These are phyloP conservation scores for Drosophila kurseongensis DNA, from an alignment of 1,140 invertebrate species.

Conservation along the genomic window DNA sequence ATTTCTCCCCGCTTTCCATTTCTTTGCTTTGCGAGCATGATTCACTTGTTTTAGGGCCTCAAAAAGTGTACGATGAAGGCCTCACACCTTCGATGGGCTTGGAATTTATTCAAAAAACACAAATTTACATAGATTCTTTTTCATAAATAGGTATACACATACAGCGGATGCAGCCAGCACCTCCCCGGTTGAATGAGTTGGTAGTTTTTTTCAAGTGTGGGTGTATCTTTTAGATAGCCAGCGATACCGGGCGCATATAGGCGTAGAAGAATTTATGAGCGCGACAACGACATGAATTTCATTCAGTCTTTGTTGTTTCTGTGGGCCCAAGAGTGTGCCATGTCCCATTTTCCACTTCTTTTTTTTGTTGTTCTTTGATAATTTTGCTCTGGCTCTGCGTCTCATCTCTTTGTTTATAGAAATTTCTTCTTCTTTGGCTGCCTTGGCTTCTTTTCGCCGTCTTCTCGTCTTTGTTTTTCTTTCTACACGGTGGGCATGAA, in stretches of 20 bases:
- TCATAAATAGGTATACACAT: conserved; percentile 13
- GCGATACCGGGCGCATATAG: conserved; percentile 33
- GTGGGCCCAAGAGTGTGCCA: conserved; percentile 47
- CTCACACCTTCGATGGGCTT: conserved; percentile 42
- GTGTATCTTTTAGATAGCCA: conserved; percentile 50
- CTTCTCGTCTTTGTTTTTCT: conserved; percentile 34
- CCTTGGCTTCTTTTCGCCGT: conserved; percentile 34
- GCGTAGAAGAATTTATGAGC: conserved; percentile 55
- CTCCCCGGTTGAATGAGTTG: conserved; percentile 49
- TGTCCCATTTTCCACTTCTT: conserved; percentile 51
- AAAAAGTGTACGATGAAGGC: conserved; percentile 23
- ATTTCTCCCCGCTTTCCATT: conserved; percentile 47
- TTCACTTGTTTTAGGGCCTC: conserved; percentile 35
- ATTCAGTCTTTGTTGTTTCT: conserved; percentile 52
- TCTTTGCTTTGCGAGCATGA: conserved; percentile 28
- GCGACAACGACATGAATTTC: conserved; percentile 60
- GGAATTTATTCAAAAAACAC: conserved; percentile 42
- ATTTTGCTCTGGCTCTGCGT: conserved; percentile 36
- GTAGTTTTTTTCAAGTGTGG: conserved; percentile 28
- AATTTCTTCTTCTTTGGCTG: conserved; percentile 41
- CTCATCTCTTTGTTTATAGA: conserved; percentile 52
- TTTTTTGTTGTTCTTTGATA: conserved; percentile 56
- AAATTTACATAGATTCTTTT: conserved; percentile 54
- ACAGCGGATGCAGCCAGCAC: conserved; percentile 37
- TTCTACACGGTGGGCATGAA: conserved; percentile 39